A percentile compares a stretch with the other conserved stretches of the same genome.
These are phyloP conservation scores for Trachelus troglodyta DNA, from an alignment of 2,888 invertebrate species.

Conservation along the genomic window DNA sequence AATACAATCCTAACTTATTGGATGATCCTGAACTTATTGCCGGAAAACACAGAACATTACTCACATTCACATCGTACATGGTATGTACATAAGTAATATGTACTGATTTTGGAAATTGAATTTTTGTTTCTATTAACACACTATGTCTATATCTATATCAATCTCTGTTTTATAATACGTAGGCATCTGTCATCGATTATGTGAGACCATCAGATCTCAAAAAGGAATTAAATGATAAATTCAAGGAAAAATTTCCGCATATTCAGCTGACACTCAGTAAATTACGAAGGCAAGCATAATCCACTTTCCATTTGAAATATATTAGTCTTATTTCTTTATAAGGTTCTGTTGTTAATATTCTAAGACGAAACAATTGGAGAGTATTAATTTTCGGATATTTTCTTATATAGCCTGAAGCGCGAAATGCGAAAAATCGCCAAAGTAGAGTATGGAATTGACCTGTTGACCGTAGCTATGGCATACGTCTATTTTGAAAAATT, in stretches of 20 bases:
- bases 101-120: neutral
- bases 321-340: neutral
- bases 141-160: neutral
- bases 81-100: constrained; percentile 46
- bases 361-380: neutral
- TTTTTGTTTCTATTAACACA: neutral
- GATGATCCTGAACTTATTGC: constrained; percentile 94
- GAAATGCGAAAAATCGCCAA: constrained; percentile 95
- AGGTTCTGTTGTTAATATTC: constrained; percentile 10
- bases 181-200: constrained; percentile 95
- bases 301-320: neutral
- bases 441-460: constrained; percentile 84
- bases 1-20: constrained; percentile 88
- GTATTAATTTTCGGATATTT: neutral
- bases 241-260: constrained; percentile 93
- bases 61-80: constrained; percentile 91
- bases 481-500: constrained; percentile 99
- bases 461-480: constrained; percentile 93
- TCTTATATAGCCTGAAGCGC: constrained; percentile 82
- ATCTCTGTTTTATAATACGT: constrained; percentile 37
- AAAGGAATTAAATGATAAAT: constrained; percentile 97
- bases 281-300: constrained; percentile 80
- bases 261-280: constrained; percentile 96
- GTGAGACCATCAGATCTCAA: constrained; percentile 95
- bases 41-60: constrained; percentile 86